Base-by-base conservation (phyloP, 1,140 invertebrate genomes). In the Leguminivora glycinivorella region DNA sequence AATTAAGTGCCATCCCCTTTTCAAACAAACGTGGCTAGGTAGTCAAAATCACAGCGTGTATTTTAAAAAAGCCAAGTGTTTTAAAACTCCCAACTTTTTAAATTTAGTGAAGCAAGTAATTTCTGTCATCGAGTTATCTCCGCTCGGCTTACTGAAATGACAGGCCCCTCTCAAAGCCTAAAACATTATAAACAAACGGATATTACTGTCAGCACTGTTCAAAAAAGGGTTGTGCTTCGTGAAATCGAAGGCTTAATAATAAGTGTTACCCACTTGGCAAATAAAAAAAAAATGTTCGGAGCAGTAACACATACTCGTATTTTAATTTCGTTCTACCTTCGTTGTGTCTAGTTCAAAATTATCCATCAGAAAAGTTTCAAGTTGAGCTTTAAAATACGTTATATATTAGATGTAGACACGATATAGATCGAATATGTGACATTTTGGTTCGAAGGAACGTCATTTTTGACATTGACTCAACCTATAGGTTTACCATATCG, bases 41-140 rank as follows among this genome's bases (percentile, higher is more conserved):
- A 29, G 7, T 31, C 29, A 63, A 63, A 63, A 29, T 63, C 58
- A 63, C 67, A 24, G 22, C 67, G 38, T 43, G 6, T 26, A 43
- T 43, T 68, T 67, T 68, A 43, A 68, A 67, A 68, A 19, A 12
- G 67, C 22, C 19, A 68, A 47, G 12, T 67, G 19, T 43, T 68
- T 68, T 12, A 43, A 68, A 43, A 19, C 22, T 52, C 14, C 34
- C 5, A 68, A 68, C 40, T 68, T 68, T 43, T 68, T 26, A 43
- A 14, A 68, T 68, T 68, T 68, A 68, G 22, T 68, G 26, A 68
- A 47, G 34, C 40, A 68, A 68, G 6, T 68, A 68, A 68, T 68
- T 68, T 68, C 40, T 68, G 67, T 68, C 67, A 68, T 68, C 24
- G 67, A 40, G 67, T 68, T 47, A 68, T 68, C 67, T 47, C 34